Percentiles rank a stretch among this genome's conserved stretches.
Evolutionary conservation across 2,797 vertebrate genomes (phyloP).

Genomic region (Balearica regulorum): DNA sequence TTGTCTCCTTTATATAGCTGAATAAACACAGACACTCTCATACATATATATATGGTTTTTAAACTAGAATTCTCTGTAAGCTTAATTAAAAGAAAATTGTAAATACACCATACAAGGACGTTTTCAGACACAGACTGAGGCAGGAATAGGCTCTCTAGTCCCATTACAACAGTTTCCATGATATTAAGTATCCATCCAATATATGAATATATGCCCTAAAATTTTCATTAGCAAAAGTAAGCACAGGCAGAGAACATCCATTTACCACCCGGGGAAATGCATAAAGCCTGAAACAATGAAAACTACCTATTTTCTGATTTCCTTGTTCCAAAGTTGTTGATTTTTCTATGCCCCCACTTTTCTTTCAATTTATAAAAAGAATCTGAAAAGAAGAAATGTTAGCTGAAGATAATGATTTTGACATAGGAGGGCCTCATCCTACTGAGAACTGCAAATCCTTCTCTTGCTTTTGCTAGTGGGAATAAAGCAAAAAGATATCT

Average conservation of each 20-base stretch:
- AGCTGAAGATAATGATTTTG: constrained; percentile 67
- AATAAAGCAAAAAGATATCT: constrained; percentile 47
- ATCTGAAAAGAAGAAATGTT: constrained; percentile 57
- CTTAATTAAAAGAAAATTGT: background rate
- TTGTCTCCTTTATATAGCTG: background rate
- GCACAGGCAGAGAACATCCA: constrained; percentile 12
- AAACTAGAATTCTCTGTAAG: background rate
- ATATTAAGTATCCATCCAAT: background rate
- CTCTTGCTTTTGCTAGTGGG: constrained; percentile 30
- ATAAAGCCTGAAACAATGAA: constrained; percentile 17
- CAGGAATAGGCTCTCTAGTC: background rate
- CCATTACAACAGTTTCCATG: background rate
- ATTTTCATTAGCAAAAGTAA: constrained; percentile 46
- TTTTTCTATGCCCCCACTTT: constrained; percentile 59
- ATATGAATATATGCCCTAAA: background rate
- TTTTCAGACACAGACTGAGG: background rate
- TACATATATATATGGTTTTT: background rate
- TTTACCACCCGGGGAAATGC: constrained; percentile 3
- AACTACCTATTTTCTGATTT: constrained; percentile 33
- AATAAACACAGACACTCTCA: background rate
- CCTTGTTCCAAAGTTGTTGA: constrained; percentile 58
- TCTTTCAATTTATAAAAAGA: constrained; percentile 56
- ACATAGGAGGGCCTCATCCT: constrained; percentile 55
- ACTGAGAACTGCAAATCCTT: constrained; percentile 37
- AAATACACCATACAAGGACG: background rate